A percentile compares a stretch with the other conserved stretches of the same genome.
These are phyloP conservation scores for Microctenopoma lineatum DNA, from an alignment of 2,797 vertebrate species.

Conservation along the genomic window DNA sequence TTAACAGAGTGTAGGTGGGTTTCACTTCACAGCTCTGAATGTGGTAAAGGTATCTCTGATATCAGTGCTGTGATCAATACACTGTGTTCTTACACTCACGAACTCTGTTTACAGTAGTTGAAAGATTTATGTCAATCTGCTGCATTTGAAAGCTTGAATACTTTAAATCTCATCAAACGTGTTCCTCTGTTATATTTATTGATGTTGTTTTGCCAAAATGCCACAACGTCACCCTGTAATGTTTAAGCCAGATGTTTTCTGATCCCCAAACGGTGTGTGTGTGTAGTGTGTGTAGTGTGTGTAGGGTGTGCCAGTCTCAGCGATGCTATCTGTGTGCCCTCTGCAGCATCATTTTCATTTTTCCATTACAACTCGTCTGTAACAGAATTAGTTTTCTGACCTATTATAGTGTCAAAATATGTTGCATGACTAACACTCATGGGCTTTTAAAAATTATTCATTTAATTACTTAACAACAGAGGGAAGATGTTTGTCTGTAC, in stretches of 20 bases:
- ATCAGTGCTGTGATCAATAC: constrained; percentile 23
- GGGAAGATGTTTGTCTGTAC: constrained; percentile 25
- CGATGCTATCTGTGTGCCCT: constrained; percentile 28
- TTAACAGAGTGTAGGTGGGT: constrained; percentile 26
- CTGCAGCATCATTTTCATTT: constrained; percentile 37
- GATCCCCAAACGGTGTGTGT: constrained; percentile 31
- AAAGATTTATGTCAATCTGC: constrained; percentile 9
- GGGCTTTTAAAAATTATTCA: constrained; percentile 54
- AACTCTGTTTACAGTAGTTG: background rate
- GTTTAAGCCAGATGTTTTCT: constrained; percentile 50
- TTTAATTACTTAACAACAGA: constrained; percentile 18
- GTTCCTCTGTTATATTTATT: constrained; percentile 3
- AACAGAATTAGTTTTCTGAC: constrained; percentile 34
- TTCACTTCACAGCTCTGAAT: constrained; percentile 40
- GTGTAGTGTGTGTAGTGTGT: constrained; percentile 5
- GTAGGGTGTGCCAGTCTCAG: constrained; percentile 9
- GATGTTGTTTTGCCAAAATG: constrained; percentile 29
- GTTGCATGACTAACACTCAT: constrained; percentile 9
- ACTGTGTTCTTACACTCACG: background rate
- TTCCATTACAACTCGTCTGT: constrained; percentile 45
- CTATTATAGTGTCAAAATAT: constrained; percentile 25
- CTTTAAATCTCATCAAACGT: background rate
- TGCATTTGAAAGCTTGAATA: constrained; percentile 3
- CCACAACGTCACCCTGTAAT: constrained; percentile 27
- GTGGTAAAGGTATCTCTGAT: constrained; percentile 30